phyloP scores from a whole-genome alignment of 2,113 vertebrate genomes.

The Nanorana parkeri region DNA sequence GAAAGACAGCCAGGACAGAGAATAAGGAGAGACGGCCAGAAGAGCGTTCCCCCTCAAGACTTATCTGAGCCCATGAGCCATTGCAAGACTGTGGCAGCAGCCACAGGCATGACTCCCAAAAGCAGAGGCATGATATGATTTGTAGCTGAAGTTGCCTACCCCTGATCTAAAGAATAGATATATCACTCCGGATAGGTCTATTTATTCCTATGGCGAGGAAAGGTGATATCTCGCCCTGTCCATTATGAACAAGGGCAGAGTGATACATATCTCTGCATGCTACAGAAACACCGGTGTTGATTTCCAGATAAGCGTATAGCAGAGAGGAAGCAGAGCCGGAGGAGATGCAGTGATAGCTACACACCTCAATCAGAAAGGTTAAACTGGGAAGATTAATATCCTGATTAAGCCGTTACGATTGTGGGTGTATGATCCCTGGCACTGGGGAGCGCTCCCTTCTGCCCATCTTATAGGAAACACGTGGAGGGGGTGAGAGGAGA shows the following conservation, averaged over 20 bases:
- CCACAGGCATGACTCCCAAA: too few species aligned
- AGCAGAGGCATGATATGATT: too few species aligned
- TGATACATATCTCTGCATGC: neutral
- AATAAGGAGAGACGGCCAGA: too few species aligned
- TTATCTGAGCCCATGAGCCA: too few species aligned
- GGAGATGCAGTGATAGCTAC: neutral
- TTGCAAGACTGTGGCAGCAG: too few species aligned
- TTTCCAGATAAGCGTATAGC: neutral
- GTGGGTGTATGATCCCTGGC: constrained; percentile 21
- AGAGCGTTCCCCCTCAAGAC: too few species aligned
- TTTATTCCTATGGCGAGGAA: too few species aligned
- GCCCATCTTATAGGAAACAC: constrained; percentile 21
- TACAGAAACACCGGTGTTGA: neutral
- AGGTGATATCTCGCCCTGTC: neutral
- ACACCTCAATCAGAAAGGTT: constrained; percentile 25
- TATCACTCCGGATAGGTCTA: too few species aligned
- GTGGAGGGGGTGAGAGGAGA: neutral
- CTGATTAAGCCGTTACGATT: constrained; percentile 42
- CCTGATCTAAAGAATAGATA: too few species aligned
- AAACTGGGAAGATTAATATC: constrained; percentile 37
- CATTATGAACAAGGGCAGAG: neutral
- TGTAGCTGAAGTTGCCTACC: too few species aligned
- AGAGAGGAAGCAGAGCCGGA: neutral
- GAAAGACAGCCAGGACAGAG: too few species aligned
- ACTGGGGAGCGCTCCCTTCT: constrained; percentile 12